Base-by-base conservation (phyloP, 2,797 vertebrate species). In the Lacerta viridis region DNA sequence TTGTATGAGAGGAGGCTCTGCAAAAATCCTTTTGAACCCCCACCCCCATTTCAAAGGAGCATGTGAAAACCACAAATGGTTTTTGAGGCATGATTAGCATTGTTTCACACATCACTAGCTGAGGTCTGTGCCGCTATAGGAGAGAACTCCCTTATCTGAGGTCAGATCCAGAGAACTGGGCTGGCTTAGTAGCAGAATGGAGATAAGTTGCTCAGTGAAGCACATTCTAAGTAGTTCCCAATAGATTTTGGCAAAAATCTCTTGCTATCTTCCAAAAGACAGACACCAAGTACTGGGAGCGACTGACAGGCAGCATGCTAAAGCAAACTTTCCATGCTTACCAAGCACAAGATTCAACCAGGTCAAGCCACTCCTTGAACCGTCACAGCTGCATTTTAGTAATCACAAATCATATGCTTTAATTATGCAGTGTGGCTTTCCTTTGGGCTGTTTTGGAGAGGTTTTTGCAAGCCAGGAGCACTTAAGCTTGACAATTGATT, bases 401-500 rank as follows among this genome's bases (percentile, higher is more conserved):
- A 75, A 61, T 75, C 71, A 75, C 23, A 75, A 36, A 41, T 41
- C 72, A 84, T 84, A 84, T 27, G 50, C 29, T 3, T 80, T 90
- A 83, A 1, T 61, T 7, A 84, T 71, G 46, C 4, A 84, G 2
- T 80, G 66, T 55, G 55, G 79, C 69, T 87, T 85, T 61, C 71
- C 46, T 41, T 75, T 41, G 25, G 71, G 83, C 71, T 85, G 25
- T 55, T 85, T 84, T 75, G 46, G 46, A 61, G 71, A 75, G 33
- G n/a, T 2, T 59, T 59, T 75, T 50, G 68, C 83, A 85, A 36
- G 33, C 50, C 50, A 75, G 27, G 11, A 74, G 43, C 85, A 86
- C 61, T 77, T 90, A 59, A 10, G 66, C 1, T 93, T 90, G 89
- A 79, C 55, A 89, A 13, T 87, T 86, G 93, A 90, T 91, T 84